Conservation (phyloP, 2,113 vertebrate species). For the Ophiodon elongatus region DNA sequence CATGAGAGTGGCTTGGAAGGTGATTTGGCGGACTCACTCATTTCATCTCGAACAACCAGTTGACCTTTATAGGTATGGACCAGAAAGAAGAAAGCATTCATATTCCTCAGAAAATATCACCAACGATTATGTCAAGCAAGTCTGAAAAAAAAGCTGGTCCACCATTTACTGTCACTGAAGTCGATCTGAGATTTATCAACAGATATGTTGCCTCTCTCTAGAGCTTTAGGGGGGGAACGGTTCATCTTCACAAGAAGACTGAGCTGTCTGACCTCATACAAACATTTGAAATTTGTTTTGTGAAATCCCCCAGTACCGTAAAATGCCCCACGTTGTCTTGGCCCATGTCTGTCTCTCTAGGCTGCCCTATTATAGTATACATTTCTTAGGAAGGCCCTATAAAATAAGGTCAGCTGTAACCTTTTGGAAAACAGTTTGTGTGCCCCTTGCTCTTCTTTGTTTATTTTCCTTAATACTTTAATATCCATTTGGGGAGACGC, state of each 20-base stretch:
- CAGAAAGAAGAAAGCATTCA: background rate
- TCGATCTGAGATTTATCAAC: conserved; percentile 27
- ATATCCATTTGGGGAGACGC: conserved; percentile 48
- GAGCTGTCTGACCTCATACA: conserved; percentile 29
- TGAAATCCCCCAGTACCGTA: conserved; percentile 19
- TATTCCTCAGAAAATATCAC: conserved; percentile 4
- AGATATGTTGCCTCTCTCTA: conserved; percentile 24
- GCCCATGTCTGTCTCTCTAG: background rate
- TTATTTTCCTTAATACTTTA: conserved; percentile 49
- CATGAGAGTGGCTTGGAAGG: conserved; percentile 2
- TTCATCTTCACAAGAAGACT: conserved; percentile 17
- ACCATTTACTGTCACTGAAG: conserved; percentile 15
- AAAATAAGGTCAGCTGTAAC: conserved; percentile 45
- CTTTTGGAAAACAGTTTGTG: conserved; percentile 50
- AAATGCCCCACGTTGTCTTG: conserved; percentile 24
- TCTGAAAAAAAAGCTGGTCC: conserved; percentile 9
- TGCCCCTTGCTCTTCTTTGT: conserved; percentile 33
- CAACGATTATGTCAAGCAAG: conserved; percentile 1
- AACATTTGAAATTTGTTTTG: conserved; percentile 42
- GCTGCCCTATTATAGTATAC: conserved; percentile 6
- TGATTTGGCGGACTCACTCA: conserved; percentile 10
- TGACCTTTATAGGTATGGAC: conserved; percentile 31
- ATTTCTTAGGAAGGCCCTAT: conserved; percentile 12
- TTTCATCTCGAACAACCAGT: conserved; percentile 20
- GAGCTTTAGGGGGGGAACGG: background rate